A percentile compares a stretch with the other conserved stretches of the same genome.
These are phyloP conservation scores for Pachypanchax playfairii DNA, from an alignment of 2,113 vertebrate genomes.

Conservation along the genomic window DNA sequence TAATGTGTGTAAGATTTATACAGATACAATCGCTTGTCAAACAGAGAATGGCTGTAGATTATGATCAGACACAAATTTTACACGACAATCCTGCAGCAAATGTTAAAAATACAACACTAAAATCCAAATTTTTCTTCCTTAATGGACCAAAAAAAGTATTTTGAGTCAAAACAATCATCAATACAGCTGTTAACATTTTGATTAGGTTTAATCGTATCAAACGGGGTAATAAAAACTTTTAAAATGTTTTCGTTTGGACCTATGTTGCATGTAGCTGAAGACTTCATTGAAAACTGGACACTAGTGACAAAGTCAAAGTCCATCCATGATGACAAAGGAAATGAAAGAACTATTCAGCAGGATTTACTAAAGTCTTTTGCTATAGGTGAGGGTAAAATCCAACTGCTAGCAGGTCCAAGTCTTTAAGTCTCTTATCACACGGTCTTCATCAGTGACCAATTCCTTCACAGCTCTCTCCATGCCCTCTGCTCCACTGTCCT, in stretches of 20 bases:
- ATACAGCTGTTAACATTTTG: background rate
- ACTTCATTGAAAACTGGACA: background rate
- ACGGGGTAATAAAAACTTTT: background rate
- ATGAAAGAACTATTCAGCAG: conserved; percentile 23
- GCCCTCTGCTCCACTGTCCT: conserved; percentile 39
- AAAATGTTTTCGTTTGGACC: background rate
- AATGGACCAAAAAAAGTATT: too few species aligned
- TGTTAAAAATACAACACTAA: too few species aligned
- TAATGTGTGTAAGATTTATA: too few species aligned
- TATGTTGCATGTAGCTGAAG: background rate
- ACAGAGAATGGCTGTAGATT: too few species aligned
- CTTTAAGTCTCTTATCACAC: conserved; percentile 52
- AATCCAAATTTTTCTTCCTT: too few species aligned
- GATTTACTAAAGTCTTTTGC: conserved; percentile 45
- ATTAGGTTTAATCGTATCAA: background rate
- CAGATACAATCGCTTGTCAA: too few species aligned
- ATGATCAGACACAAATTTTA: too few species aligned
- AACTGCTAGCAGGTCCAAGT: conserved; percentile 14
- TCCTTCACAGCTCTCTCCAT: conserved; percentile 34
- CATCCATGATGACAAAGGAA: conserved; percentile 7
- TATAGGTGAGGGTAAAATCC: conserved; percentile 19
- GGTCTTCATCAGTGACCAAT: conserved; percentile 51
- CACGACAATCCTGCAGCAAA: too few species aligned
- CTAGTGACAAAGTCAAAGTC: conserved; percentile 30
- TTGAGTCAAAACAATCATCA: too few species aligned